Conservation (phyloP, 2,888 invertebrate species). For the Gandaritis pyraliata region DNA sequence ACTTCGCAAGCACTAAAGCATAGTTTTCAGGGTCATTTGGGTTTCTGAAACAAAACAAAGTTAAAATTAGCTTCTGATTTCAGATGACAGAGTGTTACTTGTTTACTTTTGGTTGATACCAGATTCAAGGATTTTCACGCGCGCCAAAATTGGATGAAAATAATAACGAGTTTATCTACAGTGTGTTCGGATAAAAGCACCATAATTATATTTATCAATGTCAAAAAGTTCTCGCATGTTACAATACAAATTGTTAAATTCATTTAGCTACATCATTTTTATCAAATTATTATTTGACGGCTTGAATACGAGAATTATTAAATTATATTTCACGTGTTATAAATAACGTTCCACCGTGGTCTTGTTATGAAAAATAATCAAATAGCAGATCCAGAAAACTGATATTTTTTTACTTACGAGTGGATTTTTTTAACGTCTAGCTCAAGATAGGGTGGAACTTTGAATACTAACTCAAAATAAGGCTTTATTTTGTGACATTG, state of each 20-base stretch:
- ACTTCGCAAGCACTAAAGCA: conserved; percentile 64
- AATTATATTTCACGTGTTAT: too few species aligned
- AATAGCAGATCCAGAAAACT: too few species aligned
- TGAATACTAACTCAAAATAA: background rate
- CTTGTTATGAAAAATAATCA: too few species aligned
- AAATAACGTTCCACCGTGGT: too few species aligned
- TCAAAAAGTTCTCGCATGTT: background rate
- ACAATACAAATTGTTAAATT: background rate
- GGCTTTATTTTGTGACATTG: too few species aligned
- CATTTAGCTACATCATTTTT: too few species aligned
- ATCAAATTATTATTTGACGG: too few species aligned
- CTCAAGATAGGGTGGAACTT: too few species aligned
- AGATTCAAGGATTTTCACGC: background rate
- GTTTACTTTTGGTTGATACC: background rate
- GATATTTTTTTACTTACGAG: too few species aligned
- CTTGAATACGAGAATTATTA: too few species aligned
- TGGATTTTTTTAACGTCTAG: too few species aligned
- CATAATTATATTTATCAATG: conserved; percentile 8
- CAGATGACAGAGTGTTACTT: background rate
- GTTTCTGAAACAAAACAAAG: conserved; percentile 69
- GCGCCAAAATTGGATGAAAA: background rate
- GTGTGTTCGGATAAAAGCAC: background rate
- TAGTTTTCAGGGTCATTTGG: conserved; percentile 50
- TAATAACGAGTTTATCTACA: conserved; percentile 8
- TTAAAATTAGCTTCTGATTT: background rate